Conservation (phyloP, 2,888 invertebrate species). For the Agrochola circellaris region DNA sequence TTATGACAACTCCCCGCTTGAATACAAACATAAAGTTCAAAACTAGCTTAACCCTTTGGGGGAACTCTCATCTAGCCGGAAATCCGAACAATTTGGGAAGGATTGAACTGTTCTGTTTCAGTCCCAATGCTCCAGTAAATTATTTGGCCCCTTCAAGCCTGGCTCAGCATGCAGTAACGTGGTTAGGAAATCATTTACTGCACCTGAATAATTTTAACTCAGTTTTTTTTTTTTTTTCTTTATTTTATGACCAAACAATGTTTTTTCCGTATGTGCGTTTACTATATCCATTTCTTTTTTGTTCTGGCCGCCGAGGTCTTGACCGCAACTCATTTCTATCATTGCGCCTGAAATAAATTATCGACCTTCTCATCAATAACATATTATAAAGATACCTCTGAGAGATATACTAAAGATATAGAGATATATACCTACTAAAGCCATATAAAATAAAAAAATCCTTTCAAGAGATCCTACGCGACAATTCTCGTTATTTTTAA, state of each 20-base stretch:
- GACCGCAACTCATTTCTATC: neutral
- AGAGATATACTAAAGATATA: too few relatives aligned
- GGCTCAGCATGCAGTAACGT: neutral
- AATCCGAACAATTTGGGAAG: conserved; percentile 82
- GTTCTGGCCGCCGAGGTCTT: neutral
- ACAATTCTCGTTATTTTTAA: too few relatives aligned
- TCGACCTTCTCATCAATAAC: neutral
- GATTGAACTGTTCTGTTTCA: conserved; percentile 78
- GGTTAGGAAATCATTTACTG: conserved; percentile 12
- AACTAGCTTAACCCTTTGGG: conserved; percentile 85
- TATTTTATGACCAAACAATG: neutral
- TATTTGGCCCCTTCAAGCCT: conserved; percentile 26
- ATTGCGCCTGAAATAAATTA: conserved; percentile 18
- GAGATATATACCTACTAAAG: too few relatives aligned
- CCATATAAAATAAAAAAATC: too few relatives aligned
- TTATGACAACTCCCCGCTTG: conserved; percentile 84
- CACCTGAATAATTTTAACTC: neutral
- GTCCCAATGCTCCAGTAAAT: conserved; percentile 64
- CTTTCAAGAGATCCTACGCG: too few relatives aligned
- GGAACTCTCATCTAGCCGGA: conserved; percentile 81
- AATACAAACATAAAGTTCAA: conserved; percentile 86
- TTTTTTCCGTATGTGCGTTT: neutral
- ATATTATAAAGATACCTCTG: neutral
- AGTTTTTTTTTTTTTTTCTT: neutral
- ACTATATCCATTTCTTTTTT: neutral